These are phyloP conservation scores for Trididemnum nubilum DNA, from an alignment of 23 tunicate genomes.

Conservation along the genomic window DNA sequence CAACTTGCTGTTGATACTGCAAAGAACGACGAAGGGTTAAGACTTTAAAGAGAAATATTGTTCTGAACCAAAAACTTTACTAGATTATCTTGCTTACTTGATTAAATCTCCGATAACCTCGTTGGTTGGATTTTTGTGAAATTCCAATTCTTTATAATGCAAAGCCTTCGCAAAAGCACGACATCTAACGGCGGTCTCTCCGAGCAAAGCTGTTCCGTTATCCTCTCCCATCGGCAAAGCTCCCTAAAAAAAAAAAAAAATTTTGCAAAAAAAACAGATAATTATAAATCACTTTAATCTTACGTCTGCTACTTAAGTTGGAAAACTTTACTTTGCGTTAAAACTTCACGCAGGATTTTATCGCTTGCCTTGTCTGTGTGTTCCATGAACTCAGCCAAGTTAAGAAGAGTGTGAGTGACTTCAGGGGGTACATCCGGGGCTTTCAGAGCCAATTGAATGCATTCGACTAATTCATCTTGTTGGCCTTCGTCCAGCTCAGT, in stretches of 20 bases:
- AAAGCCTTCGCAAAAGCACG: slow-evolving; percentile 97
- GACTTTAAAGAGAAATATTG: not conserved
- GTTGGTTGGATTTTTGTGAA: slow-evolving; percentile 54
- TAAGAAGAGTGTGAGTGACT: slow-evolving; percentile 85
- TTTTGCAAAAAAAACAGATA: too few species aligned
- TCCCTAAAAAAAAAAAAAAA: slow-evolving; percentile 45
- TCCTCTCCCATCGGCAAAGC: slow-evolving; percentile 82
- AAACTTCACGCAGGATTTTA: too few species aligned
- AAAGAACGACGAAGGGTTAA: not conserved
- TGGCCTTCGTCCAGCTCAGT: slow-evolving; percentile 79
- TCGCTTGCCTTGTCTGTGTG: slow-evolving; percentile 87
- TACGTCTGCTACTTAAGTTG: too few species aligned
- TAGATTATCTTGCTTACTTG: slow-evolving; percentile 39
- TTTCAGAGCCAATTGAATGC: slow-evolving; percentile 55
- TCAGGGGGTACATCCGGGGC: slow-evolving; percentile 92
- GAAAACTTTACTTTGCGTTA: too few species aligned
- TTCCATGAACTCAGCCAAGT: slow-evolving; percentile 93
- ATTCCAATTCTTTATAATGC: slow-evolving; percentile 94
- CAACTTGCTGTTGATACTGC: slow-evolving; percentile 85
- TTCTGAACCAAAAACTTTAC: not conserved
- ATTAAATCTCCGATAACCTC: slow-evolving; percentile 82
- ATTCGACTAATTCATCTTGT: slow-evolving; percentile 73
- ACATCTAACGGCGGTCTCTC: slow-evolving; percentile 86
- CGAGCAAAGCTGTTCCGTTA: slow-evolving; percentile 81
- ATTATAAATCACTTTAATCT: not conserved